Conservation (phyloP, 2,888 invertebrate species). For the Linnaemya tessellans region DNA sequence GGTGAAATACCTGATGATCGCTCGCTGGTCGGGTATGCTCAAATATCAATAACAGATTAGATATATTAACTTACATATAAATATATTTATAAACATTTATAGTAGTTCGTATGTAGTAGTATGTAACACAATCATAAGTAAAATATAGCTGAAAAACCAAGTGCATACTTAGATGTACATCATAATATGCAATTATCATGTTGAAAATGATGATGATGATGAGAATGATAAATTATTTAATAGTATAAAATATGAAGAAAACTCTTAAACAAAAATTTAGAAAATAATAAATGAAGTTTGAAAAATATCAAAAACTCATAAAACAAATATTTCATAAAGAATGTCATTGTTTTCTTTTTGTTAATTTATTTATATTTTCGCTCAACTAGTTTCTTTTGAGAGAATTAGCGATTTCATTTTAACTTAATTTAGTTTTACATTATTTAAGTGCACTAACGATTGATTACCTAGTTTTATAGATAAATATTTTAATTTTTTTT, state of each 20-base stretch:
- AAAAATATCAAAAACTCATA: slow-evolving; percentile 16
- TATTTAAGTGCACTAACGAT: no score
- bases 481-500: no score
- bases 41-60: slow-evolving; percentile 91
- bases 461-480: no score
- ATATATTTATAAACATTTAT: slow-evolving; percentile 51
- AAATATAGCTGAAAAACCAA: slow-evolving; percentile 20
- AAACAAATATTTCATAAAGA: slow-evolving; percentile 1
- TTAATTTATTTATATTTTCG: slow-evolving; percentile 1
- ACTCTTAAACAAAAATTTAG: slow-evolving; percentile 58
- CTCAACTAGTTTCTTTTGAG: not conserved
- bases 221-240: slow-evolving; percentile 57
- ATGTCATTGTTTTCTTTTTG: slow-evolving; percentile 25
- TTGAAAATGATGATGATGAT: slow-evolving; percentile 41
- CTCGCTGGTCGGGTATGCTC: slow-evolving; percentile 97
- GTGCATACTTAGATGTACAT: slow-evolving; percentile 6
- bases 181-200: slow-evolving; percentile 46
- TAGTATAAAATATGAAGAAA: slow-evolving; percentile 38
- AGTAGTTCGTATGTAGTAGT: slow-evolving; percentile 57
- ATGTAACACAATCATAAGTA: slow-evolving; percentile 59
- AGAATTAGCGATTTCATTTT: not conserved
- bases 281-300: slow-evolving; percentile 44
- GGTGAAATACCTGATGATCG: slow-evolving; percentile 96
- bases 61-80: slow-evolving; percentile 44
- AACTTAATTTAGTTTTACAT: no score